Percentiles rank a stretch among this genome's conserved stretches.
Conservation (phyloP, 2,113 vertebrate genomes). For the Amblyopsis rosae region DNA sequence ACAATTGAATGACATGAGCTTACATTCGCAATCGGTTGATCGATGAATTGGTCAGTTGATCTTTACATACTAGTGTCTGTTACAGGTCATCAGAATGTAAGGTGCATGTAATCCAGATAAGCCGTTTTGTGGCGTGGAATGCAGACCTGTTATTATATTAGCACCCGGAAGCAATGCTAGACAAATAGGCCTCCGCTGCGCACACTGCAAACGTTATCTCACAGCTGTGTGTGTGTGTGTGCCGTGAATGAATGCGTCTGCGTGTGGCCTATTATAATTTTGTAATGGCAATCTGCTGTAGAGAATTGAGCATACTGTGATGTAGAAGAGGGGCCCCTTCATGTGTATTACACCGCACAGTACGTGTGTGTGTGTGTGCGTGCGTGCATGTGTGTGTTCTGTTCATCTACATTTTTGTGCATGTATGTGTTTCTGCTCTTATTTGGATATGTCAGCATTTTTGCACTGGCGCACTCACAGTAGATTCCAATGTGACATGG, state of each 20-base stretch:
- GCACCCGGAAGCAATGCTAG: conserved; percentile 28
- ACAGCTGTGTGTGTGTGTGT: conserved; percentile 26
- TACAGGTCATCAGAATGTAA: not conserved
- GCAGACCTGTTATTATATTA: conserved; percentile 53
- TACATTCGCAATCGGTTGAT: too few relatives aligned
- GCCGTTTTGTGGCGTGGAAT: conserved; percentile 39
- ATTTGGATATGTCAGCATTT: not conserved
- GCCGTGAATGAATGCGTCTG: not conserved
- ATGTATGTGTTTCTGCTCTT: not conserved
- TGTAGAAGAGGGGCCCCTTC: not conserved
- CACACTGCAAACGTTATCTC: conserved; percentile 35
- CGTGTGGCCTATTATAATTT: conserved; percentile 1
- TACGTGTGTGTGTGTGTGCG: not conserved
- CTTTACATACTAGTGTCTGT: too few relatives aligned
- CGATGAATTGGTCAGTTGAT: too few relatives aligned
- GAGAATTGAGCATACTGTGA: conserved; percentile 13
- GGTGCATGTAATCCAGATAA: not conserved
- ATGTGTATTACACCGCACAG: not conserved
- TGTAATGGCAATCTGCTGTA: conserved; percentile 19
- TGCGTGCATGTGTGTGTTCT: not conserved
- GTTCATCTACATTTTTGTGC: not conserved
- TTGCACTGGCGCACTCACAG: not conserved
- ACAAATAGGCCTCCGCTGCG: conserved; percentile 49
- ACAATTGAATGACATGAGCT: too few relatives aligned
- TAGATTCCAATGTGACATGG: not conserved